These are phyloP conservation scores for Ptilodon capucinus DNA, from an alignment of 2,888 invertebrate genomes.

Conservation along the genomic window DNA sequence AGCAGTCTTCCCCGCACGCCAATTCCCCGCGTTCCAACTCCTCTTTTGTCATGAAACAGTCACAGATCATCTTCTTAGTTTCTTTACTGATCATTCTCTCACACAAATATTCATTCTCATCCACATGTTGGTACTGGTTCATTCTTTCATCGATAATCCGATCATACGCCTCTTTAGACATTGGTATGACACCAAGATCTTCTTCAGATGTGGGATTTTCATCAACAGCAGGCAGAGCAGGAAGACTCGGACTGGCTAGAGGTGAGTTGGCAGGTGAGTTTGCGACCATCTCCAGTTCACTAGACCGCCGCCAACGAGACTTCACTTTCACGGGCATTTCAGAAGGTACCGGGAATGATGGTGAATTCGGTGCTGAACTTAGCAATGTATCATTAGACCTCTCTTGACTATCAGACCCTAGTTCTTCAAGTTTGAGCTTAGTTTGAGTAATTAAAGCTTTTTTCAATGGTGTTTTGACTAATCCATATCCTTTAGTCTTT, in stretches of 20 bases:
- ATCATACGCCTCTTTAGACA: slow-evolving; percentile 70
- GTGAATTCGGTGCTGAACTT: slow-evolving; percentile 60
- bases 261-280: slow-evolving; percentile 69
- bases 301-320: slow-evolving; percentile 89
- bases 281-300: slow-evolving; percentile 87
- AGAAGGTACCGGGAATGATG: slow-evolving; percentile 71
- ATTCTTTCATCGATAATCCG: slow-evolving; percentile 81
- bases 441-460: slow-evolving; percentile 77
- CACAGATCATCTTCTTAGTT: slow-evolving; percentile 96
- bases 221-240: slow-evolving; percentile 49
- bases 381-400: slow-evolving; percentile 50
- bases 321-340: slow-evolving; percentile 90
- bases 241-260: slow-evolving; percentile 63
- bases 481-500: slow-evolving; percentile 85
- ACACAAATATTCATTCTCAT: slow-evolving; percentile 93
- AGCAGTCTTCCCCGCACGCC: slow-evolving; percentile 97
- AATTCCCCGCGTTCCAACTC: slow-evolving; percentile 91
- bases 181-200: slow-evolving; percentile 39
- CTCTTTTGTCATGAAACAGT: slow-evolving; percentile 95
- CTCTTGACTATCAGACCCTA: slow-evolving; percentile 81
- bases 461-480: slow-evolving; percentile 82
- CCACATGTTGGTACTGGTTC: slow-evolving; percentile 90
- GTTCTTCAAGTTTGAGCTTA: slow-evolving; percentile 81
- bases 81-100: slow-evolving; percentile 95
- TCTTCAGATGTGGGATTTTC: slow-evolving; percentile 51